Percentiles rank a stretch among this genome's conserved stretches.
Evolutionary conservation across 2,888 invertebrate species (phyloP).

Genomic region (Microctonus aethiopoides): DNA sequence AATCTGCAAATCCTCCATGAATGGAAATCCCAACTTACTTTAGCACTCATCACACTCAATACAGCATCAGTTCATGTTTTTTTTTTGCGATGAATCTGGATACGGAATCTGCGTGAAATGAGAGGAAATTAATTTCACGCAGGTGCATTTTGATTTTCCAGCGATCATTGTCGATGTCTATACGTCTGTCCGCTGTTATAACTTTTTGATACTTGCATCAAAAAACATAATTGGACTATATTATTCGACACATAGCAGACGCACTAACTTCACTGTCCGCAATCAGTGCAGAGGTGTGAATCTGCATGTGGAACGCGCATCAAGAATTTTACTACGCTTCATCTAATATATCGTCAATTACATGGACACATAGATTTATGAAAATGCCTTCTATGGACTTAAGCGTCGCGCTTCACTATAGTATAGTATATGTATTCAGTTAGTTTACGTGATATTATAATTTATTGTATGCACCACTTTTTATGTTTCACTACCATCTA

Average conservation of each 20-base stretch:
- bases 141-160: conserved; percentile 29
- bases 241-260: conserved; percentile 47
- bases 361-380: conserved; percentile 7
- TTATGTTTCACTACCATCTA: no score
- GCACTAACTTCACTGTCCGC: conserved; percentile 35
- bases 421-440: neutral
- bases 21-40: no score
- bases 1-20: no score
- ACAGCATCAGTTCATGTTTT: no score
- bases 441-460: neutral
- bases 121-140: conserved; percentile 27
- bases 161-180: conserved; percentile 27
- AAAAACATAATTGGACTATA: conserved; percentile 64
- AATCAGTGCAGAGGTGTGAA: conserved; percentile 55
- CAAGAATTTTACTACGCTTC: conserved; percentile 63
- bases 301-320: conserved; percentile 65
- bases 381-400: neutral
- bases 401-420: no score
- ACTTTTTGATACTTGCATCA: conserved; percentile 58
- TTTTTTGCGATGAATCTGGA: no score
- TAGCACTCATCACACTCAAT: no score
- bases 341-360: conserved; percentile 60
- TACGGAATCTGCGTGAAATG: no score
- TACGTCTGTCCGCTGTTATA: conserved; percentile 37
- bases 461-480: neutral